phyloP scores from a whole-genome alignment of 2,888 invertebrate species.

The Xestia rhomboidea region DNA sequence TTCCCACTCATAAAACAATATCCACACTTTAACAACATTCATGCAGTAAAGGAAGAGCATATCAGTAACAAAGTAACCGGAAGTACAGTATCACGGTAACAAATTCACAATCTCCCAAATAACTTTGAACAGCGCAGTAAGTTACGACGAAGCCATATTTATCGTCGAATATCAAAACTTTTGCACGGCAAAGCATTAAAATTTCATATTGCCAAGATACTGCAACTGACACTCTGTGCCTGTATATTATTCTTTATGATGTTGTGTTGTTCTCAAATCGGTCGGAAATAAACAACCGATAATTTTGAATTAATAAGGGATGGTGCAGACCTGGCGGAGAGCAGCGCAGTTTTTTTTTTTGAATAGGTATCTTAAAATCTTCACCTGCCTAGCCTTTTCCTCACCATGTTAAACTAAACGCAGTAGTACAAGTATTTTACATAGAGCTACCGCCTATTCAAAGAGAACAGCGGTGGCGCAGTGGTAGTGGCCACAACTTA shows the following conservation, averaged over 20 bases:
- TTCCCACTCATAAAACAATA: not conserved
- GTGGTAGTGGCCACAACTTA: too few species aligned
- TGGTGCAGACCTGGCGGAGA: not conserved
- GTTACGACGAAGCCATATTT: constrained; percentile 23
- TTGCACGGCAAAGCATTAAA: constrained; percentile 42
- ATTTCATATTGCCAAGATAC: constrained; percentile 47
- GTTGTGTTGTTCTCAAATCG: constrained; percentile 44
- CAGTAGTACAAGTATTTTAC: not conserved
- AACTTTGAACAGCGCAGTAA: constrained; percentile 33
- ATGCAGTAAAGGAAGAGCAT: not conserved
- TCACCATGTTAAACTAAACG: not conserved
- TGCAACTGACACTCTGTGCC: constrained; percentile 30
- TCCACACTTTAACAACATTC: not conserved
- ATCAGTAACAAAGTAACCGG: constrained; percentile 4
- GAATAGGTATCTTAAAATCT: not conserved
- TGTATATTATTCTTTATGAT: constrained; percentile 26
- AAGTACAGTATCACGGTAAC: constrained; percentile 25
- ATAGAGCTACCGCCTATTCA: not conserved
- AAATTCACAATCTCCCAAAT: constrained; percentile 35
- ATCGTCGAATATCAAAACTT: constrained; percentile 36
- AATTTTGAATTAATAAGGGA: constrained; percentile 23
- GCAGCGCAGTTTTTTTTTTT: not conserved
- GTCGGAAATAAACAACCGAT: constrained; percentile 50
- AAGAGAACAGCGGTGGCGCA: too few species aligned
- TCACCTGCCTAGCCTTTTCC: not conserved